Percentiles rank a stretch among this genome's conserved stretches.
Evolutionary conservation across 2,113 vertebrate genomes (phyloP).

Genomic region (Physeter macrocephalus): DNA sequence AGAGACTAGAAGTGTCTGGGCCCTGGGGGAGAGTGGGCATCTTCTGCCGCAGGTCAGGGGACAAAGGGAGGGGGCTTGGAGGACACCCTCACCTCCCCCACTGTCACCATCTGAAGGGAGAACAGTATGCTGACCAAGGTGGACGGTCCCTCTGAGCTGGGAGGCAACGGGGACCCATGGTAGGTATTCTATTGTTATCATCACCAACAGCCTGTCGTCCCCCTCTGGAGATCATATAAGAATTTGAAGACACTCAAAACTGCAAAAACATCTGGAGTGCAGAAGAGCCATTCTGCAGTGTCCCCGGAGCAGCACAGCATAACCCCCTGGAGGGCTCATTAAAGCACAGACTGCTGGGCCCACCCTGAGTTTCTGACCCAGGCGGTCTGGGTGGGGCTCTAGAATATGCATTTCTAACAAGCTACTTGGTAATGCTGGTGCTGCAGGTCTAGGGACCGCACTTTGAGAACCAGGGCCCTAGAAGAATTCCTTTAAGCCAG

Average conservation of each 20-base stretch:
- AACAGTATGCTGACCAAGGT: background rate
- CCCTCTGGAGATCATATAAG: background rate
- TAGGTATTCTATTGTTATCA: too few relatives aligned
- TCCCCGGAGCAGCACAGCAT: too few relatives aligned
- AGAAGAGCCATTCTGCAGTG: accelerated
- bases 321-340: accelerated
- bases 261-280: background rate
- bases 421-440: accelerated
- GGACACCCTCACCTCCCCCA: background rate
- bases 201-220: background rate
- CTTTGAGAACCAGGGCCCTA: background rate
- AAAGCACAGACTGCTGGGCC: accelerated
- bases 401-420: background rate
- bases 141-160: background rate
- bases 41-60: background rate
- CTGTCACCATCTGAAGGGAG: background rate
- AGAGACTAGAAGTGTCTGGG: background rate
- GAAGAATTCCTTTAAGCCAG: background rate
- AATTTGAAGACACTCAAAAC: background rate
- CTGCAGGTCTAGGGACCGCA: background rate
- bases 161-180: background rate
- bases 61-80: too few relatives aligned
- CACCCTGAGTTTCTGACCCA: background rate
- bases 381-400: too few relatives aligned
- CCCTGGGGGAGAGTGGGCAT: background rate